phyloP scores from a whole-genome alignment of 64 coral and sea anemone species.

The Pocillopora damicornis region DNA sequence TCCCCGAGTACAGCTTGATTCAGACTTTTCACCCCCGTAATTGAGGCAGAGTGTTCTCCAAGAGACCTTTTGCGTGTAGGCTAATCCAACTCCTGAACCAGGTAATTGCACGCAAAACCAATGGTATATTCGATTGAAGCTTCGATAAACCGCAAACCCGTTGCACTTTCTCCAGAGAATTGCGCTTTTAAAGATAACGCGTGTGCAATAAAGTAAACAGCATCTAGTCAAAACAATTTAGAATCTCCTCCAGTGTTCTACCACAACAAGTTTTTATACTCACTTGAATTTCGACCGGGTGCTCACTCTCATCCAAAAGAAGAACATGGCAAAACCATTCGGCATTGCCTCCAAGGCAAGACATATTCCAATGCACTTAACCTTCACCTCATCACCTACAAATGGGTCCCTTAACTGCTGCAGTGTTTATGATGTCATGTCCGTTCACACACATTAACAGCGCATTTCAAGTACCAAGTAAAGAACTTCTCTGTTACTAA shows the following conservation, averaged over 20 bases:
- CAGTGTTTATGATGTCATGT: background rate
- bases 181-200: constrained; percentile 1
- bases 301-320: constrained; percentile 62
- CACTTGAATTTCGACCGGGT: constrained; percentile 57
- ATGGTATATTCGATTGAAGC: background rate
- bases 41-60: background rate
- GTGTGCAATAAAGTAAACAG: constrained; percentile 22
- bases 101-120: background rate
- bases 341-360: constrained; percentile 44
- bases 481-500: background rate
- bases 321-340: constrained; percentile 57
- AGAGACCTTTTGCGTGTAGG: background rate
- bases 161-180: background rate
- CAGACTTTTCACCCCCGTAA: background rate
- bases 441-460: background rate
- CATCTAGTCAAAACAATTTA: background rate
- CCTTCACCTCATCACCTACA: constrained; percentile 1
- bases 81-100: background rate
- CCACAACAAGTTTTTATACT: constrained; percentile 38
- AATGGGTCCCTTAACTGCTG: too few species aligned
- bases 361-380: constrained; percentile 32
- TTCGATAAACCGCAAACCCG: background rate
- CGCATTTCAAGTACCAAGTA: background rate
- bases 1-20: background rate
- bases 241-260: background rate